A percentile compares a stretch with the other conserved stretches of the same genome.
phyloP scores from a whole-genome alignment of 2,888 invertebrate species.

The Coleophora deauratella region DNA sequence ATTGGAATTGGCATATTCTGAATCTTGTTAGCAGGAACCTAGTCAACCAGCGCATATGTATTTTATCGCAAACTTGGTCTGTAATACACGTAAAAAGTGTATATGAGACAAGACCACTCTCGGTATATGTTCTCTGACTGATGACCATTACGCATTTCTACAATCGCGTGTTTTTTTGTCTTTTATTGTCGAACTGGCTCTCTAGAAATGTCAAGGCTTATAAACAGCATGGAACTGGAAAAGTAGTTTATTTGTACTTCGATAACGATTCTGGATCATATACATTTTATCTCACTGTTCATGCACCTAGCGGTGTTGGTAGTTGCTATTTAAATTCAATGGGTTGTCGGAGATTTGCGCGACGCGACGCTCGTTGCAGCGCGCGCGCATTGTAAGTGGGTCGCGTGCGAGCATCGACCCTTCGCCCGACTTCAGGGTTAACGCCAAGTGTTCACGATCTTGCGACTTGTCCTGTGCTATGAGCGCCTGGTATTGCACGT shows the following conservation, averaged over 20 bases:
- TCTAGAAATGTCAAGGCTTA: no score
- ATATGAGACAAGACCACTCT: no score
- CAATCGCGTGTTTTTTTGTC: no score
- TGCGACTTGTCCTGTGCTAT: conserved; percentile 25
- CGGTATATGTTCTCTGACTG: no score
- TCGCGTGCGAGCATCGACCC: conserved; percentile 62
- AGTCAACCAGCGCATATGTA: not conserved
- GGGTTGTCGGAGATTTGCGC: conserved; percentile 55
- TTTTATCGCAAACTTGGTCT: not conserved
- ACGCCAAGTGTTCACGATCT: conserved; percentile 26
- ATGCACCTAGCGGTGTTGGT: no score
- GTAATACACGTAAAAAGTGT: no score
- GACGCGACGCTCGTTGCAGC: conserved; percentile 36
- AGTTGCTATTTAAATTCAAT: conserved; percentile 20
- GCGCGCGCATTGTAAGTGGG: conserved; percentile 61
- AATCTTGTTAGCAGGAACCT: not conserved
- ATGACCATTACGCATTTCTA: no score
- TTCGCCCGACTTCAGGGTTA: conserved; percentile 69
- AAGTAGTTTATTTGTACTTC: no score
- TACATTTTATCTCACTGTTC: not conserved
- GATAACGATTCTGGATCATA: no score
- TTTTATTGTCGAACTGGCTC: no score
- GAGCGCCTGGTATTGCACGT: conserved; percentile 14
- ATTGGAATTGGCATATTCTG: not conserved
- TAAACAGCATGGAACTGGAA: no score